Conservation (phyloP, 1,140 invertebrate species). For the Drosophila murphyi region DNA sequence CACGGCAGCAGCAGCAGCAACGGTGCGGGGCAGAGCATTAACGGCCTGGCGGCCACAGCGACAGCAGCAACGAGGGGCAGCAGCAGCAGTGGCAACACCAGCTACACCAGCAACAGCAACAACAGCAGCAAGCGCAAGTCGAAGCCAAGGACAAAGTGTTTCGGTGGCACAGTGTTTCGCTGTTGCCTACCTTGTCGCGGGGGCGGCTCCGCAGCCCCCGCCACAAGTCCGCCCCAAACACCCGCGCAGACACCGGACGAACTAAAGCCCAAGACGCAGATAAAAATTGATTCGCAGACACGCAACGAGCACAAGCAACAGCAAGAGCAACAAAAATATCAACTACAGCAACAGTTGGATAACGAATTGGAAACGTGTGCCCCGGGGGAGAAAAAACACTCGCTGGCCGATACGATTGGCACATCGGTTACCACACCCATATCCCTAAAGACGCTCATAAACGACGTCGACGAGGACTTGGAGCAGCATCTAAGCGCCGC, state of each 20-base stretch:
- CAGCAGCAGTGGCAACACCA: constrained; percentile 30
- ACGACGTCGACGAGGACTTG: constrained; percentile 78
- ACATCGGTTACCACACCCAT: constrained; percentile 80
- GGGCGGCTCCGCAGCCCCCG: constrained; percentile 87
- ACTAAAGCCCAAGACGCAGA: constrained; percentile 47
- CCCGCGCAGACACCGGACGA: constrained; percentile 74
- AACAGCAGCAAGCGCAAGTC: constrained; percentile 66
- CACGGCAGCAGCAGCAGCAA: constrained; percentile 63
- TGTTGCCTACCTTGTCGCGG: constrained; percentile 88
- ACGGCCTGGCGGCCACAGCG: constrained; percentile 71
- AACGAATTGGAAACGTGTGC: constrained; percentile 16
- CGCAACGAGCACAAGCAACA: constrained; percentile 12
- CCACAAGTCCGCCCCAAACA: constrained; percentile 84
- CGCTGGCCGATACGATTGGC: constrained; percentile 73
- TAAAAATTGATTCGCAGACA: constrained; percentile 10
- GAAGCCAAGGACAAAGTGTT: constrained; percentile 77
- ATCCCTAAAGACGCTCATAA: constrained; percentile 78
- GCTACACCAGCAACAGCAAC: constrained; percentile 13
- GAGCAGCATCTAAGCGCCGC: constrained; percentile 71
- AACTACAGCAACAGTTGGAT: constrained; percentile 22
- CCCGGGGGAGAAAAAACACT: constrained; percentile 69
- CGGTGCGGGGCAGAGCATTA: constrained; percentile 24
- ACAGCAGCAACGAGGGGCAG: constrained; percentile 51
- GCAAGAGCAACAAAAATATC: constrained; percentile 41
- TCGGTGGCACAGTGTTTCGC: constrained; percentile 87